Percentiles rank a stretch among this genome's conserved stretches.
Conservation (phyloP, 1,140 invertebrate genomes). For the Brachystomella parvula region DNA sequence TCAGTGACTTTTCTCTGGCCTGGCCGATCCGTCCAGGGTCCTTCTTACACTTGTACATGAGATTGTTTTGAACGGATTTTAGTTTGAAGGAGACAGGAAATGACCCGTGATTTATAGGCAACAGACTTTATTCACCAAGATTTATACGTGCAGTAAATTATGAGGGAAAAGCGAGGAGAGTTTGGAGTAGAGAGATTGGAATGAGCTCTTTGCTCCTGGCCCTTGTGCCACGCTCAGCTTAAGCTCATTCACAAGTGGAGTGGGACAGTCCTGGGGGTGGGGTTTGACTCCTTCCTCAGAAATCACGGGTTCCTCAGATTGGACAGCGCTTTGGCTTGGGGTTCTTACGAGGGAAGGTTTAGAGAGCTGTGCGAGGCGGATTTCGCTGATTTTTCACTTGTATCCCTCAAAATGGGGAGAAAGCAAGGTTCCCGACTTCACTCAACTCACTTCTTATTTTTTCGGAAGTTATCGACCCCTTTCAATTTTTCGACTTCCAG, state of each 20-base stretch:
- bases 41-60: background rate
- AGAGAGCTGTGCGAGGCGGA: no score
- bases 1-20: background rate
- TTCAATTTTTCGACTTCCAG: no score
- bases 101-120: slow-evolving; percentile 36
- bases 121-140: slow-evolving; percentile 37
- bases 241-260: background rate
- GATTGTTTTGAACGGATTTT: slow-evolving; percentile 9
- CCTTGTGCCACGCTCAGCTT: background rate
- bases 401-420: no score
- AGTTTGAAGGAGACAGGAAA: slow-evolving; percentile 33
- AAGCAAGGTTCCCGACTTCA: no score
- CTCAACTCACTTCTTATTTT: no score
- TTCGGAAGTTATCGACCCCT: no score
- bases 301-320: no score
- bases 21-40: background rate
- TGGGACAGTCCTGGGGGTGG: no score
- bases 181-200: slow-evolving; percentile 17
- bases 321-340: no score
- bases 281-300: no score
- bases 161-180: slow-evolving; percentile 29
- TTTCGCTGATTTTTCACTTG: no score
- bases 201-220: background rate
- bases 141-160: slow-evolving; percentile 38
- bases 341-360: no score